These are phyloP conservation scores for Marmota flaviventris DNA, from an alignment of 2,113 vertebrate species.

Conservation along the genomic window DNA sequence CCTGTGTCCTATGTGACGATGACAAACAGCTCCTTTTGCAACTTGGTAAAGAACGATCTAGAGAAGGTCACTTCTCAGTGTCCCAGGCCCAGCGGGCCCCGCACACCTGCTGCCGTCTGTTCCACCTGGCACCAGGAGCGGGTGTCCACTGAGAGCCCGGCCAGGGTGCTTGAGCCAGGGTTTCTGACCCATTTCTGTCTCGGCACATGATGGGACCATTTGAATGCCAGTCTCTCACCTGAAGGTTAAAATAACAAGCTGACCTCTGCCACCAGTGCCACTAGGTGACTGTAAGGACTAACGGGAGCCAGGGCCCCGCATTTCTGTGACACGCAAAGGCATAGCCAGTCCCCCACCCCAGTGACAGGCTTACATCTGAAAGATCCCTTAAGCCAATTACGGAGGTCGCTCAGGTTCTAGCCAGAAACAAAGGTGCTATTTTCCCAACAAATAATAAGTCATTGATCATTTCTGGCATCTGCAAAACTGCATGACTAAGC, in stretches of 20 bases:
- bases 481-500: background rate
- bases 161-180: too few species aligned
- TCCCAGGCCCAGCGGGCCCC: background rate
- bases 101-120: background rate
- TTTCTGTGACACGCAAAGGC: background rate
- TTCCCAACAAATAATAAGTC: background rate
- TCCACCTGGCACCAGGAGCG: background rate
- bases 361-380: background rate
- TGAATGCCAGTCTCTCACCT: background rate
- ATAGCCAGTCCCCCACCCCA: too few species aligned
- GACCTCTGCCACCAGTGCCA: too few species aligned
- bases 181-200: background rate
- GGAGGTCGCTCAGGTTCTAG: background rate
- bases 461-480: background rate
- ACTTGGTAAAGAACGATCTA: too few species aligned
- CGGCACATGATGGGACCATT: rapidly evolving
- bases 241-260: background rate
- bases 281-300: background rate
- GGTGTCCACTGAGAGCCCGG: background rate
- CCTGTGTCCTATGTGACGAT: background rate
- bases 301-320: too few species aligned
- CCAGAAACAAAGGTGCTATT: background rate
- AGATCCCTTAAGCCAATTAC: background rate
- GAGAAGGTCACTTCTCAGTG: rapidly evolving
- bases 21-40: background rate